Base-by-base conservation (phyloP, 2,888 invertebrate genomes). In the Chloroclystis v-ata region DNA sequence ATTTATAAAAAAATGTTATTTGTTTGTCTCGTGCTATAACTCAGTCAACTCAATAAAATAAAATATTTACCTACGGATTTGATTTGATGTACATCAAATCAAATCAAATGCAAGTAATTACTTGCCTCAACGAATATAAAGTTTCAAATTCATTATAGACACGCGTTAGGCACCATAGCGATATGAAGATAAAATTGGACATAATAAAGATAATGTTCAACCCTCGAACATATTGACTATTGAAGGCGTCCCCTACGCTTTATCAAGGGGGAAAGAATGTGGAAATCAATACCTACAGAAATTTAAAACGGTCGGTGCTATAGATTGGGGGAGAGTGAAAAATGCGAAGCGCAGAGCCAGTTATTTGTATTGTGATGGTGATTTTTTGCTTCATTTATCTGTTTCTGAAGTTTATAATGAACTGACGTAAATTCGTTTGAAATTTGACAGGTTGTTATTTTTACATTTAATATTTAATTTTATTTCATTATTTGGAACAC, bases 221-320 rank as follows among this genome's bases (percentile, higher is more conserved):
- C 41, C 56, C 59, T 53, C 56, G 44, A 60, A 47, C 61, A 60
- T 63, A 67, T 72, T 64, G 66, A 66, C 60, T 66, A 67, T 66
- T 61, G 63, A 57, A 54, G 62, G 57, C 57, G 52, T 63, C 68
- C 72, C 69, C 67, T 47, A 56, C 57, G 61, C 16, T 20, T 20
- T 65, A 60, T 49, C 52, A 67, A n/a, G 71, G 74, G 82, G 69
- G 57, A 24, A 35, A 24, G 11, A 35, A 35, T 47, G 59, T 24
- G 61, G 71, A 78, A 82, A 83, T 85, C 85, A 78, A 86, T 85
- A 82, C 75, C 77, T 78, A 78, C 72, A 69, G 74, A 76, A 77
- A 81, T 75, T 82, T 78, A 75, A 75, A 79, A 73, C 74, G 70
- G 47, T 48, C 71, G 46, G 75, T 78, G 70, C 64, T 60, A 75